Conservation (phyloP, 2,113 vertebrate species). For the Origma solitaria region DNA sequence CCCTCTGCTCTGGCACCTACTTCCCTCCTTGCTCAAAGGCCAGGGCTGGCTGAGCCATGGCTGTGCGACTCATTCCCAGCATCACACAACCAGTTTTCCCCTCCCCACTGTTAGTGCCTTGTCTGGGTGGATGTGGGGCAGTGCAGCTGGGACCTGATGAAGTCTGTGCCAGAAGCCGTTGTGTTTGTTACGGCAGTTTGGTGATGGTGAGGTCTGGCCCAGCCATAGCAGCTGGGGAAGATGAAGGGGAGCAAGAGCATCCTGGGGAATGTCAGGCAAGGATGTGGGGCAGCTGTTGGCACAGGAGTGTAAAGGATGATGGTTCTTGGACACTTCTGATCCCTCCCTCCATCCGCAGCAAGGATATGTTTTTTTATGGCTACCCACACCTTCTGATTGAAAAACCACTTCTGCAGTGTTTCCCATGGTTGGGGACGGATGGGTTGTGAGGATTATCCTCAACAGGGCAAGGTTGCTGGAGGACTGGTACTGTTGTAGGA, state of each 20-base stretch:
- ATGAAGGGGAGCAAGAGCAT: neutral
- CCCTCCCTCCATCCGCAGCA: neutral
- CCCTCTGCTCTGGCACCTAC: neutral
- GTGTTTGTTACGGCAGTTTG: accelerated
- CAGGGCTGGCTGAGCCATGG: neutral
- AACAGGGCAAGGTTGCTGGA: neutral
- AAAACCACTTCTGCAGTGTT: neutral
- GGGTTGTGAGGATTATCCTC: neutral
- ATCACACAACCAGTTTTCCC: neutral
- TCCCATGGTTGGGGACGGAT: accelerated
- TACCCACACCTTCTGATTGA: neutral
- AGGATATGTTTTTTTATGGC: neutral
- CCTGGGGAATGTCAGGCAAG: neutral
- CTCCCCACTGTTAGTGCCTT: neutral
- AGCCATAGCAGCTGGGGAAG: neutral
- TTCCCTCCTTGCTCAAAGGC: neutral
- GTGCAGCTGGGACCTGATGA: neutral
- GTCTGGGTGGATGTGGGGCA: neutral
- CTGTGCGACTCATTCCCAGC: neutral
- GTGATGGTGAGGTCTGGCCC: neutral
- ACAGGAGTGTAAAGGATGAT: neutral
- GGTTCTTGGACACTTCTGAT: neutral
- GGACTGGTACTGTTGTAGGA: too few relatives aligned
- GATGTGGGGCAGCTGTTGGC: neutral
- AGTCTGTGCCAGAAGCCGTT: neutral